Evolutionary conservation across 2,888 invertebrate species (phyloP).

Genomic region (Protodeltote pygarga): DNA sequence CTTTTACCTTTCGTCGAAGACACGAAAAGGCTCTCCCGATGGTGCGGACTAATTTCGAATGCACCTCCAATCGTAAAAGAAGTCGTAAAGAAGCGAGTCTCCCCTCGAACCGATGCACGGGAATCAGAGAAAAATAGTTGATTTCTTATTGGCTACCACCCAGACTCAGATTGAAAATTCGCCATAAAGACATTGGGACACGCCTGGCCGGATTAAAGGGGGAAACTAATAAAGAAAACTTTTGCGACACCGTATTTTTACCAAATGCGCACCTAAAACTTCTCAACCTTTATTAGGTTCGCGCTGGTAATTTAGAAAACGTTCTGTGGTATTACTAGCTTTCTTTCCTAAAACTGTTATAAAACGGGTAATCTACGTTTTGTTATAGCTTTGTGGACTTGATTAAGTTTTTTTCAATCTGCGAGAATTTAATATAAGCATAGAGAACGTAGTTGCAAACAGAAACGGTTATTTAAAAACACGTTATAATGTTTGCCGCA

Average conservation of each 20-base stretch:
- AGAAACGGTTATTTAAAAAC: conserved; percentile 30
- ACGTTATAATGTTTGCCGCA: conserved; percentile 55
- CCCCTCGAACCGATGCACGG: conserved; percentile 83
- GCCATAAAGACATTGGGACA: conserved; percentile 86
- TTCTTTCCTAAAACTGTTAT: conserved; percentile 61
- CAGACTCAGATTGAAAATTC: conserved; percentile 86
- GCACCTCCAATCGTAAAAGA: conserved; percentile 87
- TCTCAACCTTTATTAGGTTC: conserved; percentile 79
- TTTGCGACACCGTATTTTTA: conserved; percentile 86
- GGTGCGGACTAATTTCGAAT: conserved; percentile 83
- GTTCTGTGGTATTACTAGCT: conserved; percentile 63
- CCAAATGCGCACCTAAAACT: conserved; percentile 81
- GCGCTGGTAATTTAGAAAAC: conserved; percentile 74
- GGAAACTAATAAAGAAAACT: conserved; percentile 87
- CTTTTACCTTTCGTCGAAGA: conserved; percentile 82
- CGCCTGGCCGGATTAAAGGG: conserved; percentile 85
- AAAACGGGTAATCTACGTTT: conserved; percentile 64
- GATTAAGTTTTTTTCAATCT: conserved; percentile 68
- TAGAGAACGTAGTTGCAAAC: conserved; percentile 28
- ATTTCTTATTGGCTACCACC: conserved; percentile 86
- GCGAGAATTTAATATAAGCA: conserved; percentile 46
- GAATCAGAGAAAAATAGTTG: conserved; percentile 85
- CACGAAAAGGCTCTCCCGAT: conserved; percentile 83
- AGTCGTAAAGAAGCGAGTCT: conserved; percentile 84
- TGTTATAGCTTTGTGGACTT: conserved; percentile 60